Evolutionary conservation across 2,888 invertebrate species (phyloP).

Genomic region (Erpobdella octoculata): DNA sequence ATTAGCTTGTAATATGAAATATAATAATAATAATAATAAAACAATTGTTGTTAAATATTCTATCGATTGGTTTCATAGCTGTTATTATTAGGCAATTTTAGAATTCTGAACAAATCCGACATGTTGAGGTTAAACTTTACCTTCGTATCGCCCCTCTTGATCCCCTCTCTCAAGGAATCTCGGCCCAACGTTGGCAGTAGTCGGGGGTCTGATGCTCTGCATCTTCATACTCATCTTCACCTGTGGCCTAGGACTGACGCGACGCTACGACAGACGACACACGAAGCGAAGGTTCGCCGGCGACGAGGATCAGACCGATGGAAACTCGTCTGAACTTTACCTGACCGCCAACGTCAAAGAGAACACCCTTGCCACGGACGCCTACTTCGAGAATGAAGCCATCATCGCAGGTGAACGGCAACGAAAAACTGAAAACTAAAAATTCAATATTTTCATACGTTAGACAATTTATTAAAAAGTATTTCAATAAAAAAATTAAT

Average conservation of each 20-base stretch:
- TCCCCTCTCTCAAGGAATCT: conserved; percentile 31
- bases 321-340: conserved; percentile 37
- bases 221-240: conserved; percentile 13
- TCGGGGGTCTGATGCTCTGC: conserved; percentile 6
- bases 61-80: neutral
- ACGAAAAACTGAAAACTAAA: no score
- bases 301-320: conserved; percentile 1
- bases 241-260: conserved; percentile 5
- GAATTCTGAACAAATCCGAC: no score
- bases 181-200: conserved; percentile 19
- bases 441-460: no score
- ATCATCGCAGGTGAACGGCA: no score
- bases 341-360: conserved; percentile 28
- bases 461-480: no score
- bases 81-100: no score
- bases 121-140: no score
- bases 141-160: no score
- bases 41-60: neutral
- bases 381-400: conserved; percentile 21
- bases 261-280: conserved; percentile 30
- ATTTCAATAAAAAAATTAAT: no score
- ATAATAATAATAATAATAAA: no score
- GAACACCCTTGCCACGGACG: conserved; percentile 17
- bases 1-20: no score
- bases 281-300: conserved; percentile 18